Conservation (phyloP, 2,797 vertebrate genomes). For the Sandelia bainsii region DNA sequence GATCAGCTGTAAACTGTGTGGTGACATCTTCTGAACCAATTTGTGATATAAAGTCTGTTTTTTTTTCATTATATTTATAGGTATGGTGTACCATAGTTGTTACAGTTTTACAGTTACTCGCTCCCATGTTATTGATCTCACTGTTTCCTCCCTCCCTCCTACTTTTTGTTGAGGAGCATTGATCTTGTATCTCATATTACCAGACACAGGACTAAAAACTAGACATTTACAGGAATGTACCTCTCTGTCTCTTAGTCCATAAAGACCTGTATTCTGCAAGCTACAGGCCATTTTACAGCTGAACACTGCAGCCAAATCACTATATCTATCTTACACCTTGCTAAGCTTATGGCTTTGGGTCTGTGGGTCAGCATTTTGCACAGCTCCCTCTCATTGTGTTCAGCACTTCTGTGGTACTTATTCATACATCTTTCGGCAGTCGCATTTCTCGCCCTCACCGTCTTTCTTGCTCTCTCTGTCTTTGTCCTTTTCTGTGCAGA, state of each 20-base stretch:
- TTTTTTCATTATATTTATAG: constrained; percentile 4
- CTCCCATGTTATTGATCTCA: constrained; percentile 57
- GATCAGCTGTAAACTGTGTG: constrained; percentile 9
- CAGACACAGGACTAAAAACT: constrained; percentile 50
- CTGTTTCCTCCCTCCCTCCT: constrained; percentile 32
- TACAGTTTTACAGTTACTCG: constrained; percentile 48
- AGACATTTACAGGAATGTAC: constrained; percentile 58
- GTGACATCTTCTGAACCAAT: not conserved
- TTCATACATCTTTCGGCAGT: constrained; percentile 20
- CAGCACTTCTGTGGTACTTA: constrained; percentile 50
- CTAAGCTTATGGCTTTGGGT: constrained; percentile 50
- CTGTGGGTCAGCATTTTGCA: constrained; percentile 73
- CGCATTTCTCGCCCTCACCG: constrained; percentile 31
- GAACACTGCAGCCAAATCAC: constrained; percentile 41
- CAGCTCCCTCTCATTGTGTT: constrained; percentile 65
- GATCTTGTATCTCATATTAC: constrained; percentile 67
- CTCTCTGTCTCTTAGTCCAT: constrained; percentile 28
- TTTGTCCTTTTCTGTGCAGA: constrained; percentile 86
- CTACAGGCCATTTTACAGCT: constrained; percentile 53
- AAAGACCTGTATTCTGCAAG: constrained; percentile 42
- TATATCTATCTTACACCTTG: constrained; percentile 52
- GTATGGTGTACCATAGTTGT: not conserved
- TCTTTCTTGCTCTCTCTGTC: constrained; percentile 33
- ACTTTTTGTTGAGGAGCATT: constrained; percentile 40
- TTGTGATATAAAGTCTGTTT: not conserved